These are phyloP conservation scores for Drosophila mimetica DNA, from an alignment of 2,888 invertebrate genomes.

Conservation along the genomic window DNA sequence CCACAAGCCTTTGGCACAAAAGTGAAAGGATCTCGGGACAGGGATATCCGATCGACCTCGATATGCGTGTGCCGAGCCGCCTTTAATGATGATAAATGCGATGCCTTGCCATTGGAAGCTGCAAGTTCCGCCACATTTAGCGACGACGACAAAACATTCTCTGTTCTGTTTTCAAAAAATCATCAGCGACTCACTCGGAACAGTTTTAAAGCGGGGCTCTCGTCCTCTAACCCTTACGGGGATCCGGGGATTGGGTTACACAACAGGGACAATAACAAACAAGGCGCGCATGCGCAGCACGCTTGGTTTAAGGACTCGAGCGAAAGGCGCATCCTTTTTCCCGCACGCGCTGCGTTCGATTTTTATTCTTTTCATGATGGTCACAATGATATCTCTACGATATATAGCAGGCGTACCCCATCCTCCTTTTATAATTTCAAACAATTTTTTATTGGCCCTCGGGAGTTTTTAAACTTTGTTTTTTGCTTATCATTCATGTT, in stretches of 20 bases:
- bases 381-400: constrained; percentile 63
- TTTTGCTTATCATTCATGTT: constrained; percentile 61
- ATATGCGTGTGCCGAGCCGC: constrained; percentile 49
- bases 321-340: constrained; percentile 42
- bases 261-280: constrained; percentile 51
- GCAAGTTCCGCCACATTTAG: constrained; percentile 76
- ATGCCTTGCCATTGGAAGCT: constrained; percentile 30
- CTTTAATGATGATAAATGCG: constrained; percentile 81
- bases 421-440: constrained; percentile 43
- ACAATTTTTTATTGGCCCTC: constrained; percentile 48
- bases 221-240: constrained; percentile 60
- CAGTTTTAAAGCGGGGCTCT: constrained; percentile 37
- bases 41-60: constrained; percentile 43
- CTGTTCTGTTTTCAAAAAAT: constrained; percentile 16
- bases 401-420: constrained; percentile 31
- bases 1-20: constrained; percentile 61
- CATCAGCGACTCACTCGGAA: constrained; percentile 35
- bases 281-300: constrained; percentile 74
- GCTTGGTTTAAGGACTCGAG: constrained; percentile 50
- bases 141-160: constrained; percentile 48
- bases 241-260: constrained; percentile 70
- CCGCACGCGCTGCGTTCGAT: constrained; percentile 65
- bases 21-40: constrained; percentile 56
- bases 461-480: constrained; percentile 25
- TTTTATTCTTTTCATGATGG: constrained; percentile 44